These are phyloP conservation scores for Dissostichus mawsoni DNA, from an alignment of 2,113 vertebrate species.

Conservation along the genomic window DNA sequence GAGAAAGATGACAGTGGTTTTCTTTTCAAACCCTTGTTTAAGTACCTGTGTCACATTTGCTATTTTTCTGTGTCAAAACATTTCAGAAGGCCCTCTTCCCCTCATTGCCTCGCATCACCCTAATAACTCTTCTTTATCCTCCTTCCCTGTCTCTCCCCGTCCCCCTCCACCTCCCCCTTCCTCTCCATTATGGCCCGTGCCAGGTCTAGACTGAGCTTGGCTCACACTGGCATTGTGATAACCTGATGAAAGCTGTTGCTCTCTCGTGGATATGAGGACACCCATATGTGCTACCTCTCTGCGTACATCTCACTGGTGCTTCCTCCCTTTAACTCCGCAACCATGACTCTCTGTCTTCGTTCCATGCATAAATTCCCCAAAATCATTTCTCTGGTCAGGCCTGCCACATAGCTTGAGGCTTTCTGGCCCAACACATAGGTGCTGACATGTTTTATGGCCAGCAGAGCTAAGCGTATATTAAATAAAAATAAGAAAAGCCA, in stretches of 20 bases:
- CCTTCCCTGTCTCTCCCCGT: constrained; percentile 33
- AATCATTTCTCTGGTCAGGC: constrained; percentile 47
- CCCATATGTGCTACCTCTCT: constrained; percentile 50
- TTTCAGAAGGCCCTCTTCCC: constrained; percentile 66
- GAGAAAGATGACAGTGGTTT: constrained; percentile 41
- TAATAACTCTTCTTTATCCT: constrained; percentile 77
- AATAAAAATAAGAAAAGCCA: constrained; percentile 67
- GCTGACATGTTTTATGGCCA: constrained; percentile 74
- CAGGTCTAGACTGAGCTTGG: constrained; percentile 62
- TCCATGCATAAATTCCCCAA: constrained; percentile 36
- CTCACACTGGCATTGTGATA: constrained; percentile 60
- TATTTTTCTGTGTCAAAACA: constrained; percentile 79
- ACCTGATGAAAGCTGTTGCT: constrained; percentile 74
- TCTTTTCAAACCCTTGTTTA: constrained; percentile 67
- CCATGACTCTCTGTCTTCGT: constrained; percentile 30
- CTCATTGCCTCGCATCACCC: constrained; percentile 69
- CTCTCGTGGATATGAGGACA: constrained; percentile 53
- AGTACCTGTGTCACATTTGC: constrained; percentile 77
- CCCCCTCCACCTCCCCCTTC: constrained; percentile 16
- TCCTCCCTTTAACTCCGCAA: constrained; percentile 12
- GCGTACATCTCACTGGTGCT: constrained; percentile 16
- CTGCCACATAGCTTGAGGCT: constrained; percentile 27
- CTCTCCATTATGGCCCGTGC: constrained; percentile 56
- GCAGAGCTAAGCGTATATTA: constrained; percentile 59
- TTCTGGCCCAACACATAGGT: constrained; percentile 45